Base-by-base conservation (phyloP, 2,113 vertebrate species). In the Lepus europaeus region DNA sequence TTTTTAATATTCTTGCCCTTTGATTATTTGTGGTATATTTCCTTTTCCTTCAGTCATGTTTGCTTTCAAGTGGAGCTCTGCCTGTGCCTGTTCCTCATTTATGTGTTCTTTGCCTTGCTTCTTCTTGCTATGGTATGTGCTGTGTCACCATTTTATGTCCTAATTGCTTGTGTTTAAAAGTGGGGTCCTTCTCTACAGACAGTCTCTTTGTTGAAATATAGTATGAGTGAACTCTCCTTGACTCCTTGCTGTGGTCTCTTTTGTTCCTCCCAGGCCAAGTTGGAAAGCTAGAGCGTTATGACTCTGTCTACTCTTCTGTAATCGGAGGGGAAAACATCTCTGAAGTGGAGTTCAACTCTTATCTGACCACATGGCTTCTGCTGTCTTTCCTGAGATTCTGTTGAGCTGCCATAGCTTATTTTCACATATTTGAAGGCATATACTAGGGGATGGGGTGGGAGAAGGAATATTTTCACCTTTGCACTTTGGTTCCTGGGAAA, bases 271-370 rank as follows among this genome's bases (percentile, higher is more conserved):
- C 63, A 9, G 10, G 27, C 31, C 23, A 36, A 93, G 25, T 36
- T 64, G 59, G 33, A 64, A 51, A 61, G 49, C 53, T 33, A 8
- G 9, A 49, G 2, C 70, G 14, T 68, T 63, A 49, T 3, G 45
- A 6, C 84, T 72, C 53, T 73, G 3, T 53, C 76, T 76, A 3
- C 27, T 73, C 79, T 70, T 53, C 85, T 95, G 1, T 95, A 72
- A 31, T 95, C 31, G 70, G 74, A 64, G 73, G 33, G 63, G 68
- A 45, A 87, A 85, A 49, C 68, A 61, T 92, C 14, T 86, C 79
- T 91, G 51, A 61, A 87, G 4, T 49, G 76, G 72, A 36, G 5
- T 66, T 85, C 29, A 86, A 13, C 33, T 82, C 69, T 36, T 70
- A 76, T 29, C 69, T 94, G 61, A 81, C 73, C 61, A 63, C 27